Conservation (phyloP, 2,888 invertebrate species). For the Rotaria socialis region DNA sequence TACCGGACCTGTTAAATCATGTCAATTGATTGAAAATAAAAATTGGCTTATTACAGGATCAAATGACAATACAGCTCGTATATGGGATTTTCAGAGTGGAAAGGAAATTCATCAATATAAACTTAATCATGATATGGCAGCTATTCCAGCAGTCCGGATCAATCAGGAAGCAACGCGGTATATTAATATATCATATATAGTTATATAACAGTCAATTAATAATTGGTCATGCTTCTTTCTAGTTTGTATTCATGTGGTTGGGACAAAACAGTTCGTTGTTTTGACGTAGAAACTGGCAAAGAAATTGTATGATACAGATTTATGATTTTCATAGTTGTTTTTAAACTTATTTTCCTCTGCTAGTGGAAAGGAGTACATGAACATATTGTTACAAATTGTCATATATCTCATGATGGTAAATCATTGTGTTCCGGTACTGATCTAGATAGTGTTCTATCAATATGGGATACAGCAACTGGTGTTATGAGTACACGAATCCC, state of each 20-base stretch:
- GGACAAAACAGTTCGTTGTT: slow-evolving; percentile 54
- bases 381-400: slow-evolving; percentile 55
- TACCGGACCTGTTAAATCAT: slow-evolving; percentile 53
- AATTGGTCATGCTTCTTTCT: not conserved
- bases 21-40: slow-evolving; percentile 48
- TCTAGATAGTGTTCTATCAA: slow-evolving; percentile 52
- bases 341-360: slow-evolving; percentile 42
- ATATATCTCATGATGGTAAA: slow-evolving; percentile 53
- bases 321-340: not conserved
- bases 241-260: slow-evolving; percentile 50
- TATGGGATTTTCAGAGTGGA: slow-evolving; percentile 53
- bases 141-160: slow-evolving; percentile 51
- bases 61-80: slow-evolving; percentile 52
- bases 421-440: slow-evolving; percentile 54
- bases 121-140: slow-evolving; percentile 50
- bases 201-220: slow-evolving; percentile 1
- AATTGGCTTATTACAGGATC: slow-evolving; percentile 53
- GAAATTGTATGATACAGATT: slow-evolving; percentile 51
- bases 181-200: not conserved
- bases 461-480: slow-evolving; percentile 54
- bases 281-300: slow-evolving; percentile 54
- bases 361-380: slow-evolving; percentile 55
- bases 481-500: slow-evolving; percentile 51
- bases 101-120: slow-evolving; percentile 50
- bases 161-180: slow-evolving; percentile 50